phyloP scores from a whole-genome alignment of 30 jellyfish, hydroid and myxozoan species.

The Turritopsis rubra region DNA sequence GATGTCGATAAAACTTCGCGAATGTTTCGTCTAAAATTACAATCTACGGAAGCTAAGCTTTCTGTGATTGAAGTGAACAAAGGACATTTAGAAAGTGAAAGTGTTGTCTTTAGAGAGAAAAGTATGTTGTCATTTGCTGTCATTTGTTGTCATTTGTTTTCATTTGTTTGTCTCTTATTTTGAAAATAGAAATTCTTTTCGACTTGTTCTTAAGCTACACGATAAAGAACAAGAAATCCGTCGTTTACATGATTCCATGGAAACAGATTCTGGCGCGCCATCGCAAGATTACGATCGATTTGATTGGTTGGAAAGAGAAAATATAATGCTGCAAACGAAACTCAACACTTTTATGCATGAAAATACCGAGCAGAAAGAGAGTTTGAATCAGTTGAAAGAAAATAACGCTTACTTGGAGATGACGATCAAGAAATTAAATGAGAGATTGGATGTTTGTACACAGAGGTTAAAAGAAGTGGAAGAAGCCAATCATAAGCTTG shows the following conservation, averaged over 20 bases:
- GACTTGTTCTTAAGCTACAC: neutral
- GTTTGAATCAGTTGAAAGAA: slow-evolving; percentile 13
- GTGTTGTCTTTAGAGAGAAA: slow-evolving; percentile 26
- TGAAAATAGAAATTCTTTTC: neutral
- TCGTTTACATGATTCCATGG: slow-evolving; percentile 37
- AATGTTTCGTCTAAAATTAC: slow-evolving; percentile 77
- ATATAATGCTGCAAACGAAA: slow-evolving; percentile 30
- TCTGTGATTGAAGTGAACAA: slow-evolving; percentile 79
- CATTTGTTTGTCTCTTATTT: neutral
- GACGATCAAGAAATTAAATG: slow-evolving; percentile 28
- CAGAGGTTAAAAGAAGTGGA: slow-evolving; percentile 35
- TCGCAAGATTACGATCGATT: slow-evolving; percentile 40
- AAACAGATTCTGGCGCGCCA: slow-evolving; percentile 45
- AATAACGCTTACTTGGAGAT: slow-evolving; percentile 17
- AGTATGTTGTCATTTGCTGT: neutral
- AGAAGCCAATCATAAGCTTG: slow-evolving; percentile 40
- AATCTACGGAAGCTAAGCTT: slow-evolving; percentile 93
- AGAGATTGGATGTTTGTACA: slow-evolving; percentile 31
- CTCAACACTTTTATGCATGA: slow-evolving; percentile 23
- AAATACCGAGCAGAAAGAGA: slow-evolving; percentile 27
- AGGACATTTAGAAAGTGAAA: slow-evolving; percentile 64
- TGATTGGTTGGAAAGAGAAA: slow-evolving; percentile 30
- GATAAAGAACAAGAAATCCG: slow-evolving; percentile 32
- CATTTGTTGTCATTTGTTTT: too few species aligned
- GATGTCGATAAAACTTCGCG: slow-evolving; percentile 63